These are phyloP conservation scores for Zaprionus nigranus DNA, from an alignment of 1,140 invertebrate species.

Conservation along the genomic window DNA sequence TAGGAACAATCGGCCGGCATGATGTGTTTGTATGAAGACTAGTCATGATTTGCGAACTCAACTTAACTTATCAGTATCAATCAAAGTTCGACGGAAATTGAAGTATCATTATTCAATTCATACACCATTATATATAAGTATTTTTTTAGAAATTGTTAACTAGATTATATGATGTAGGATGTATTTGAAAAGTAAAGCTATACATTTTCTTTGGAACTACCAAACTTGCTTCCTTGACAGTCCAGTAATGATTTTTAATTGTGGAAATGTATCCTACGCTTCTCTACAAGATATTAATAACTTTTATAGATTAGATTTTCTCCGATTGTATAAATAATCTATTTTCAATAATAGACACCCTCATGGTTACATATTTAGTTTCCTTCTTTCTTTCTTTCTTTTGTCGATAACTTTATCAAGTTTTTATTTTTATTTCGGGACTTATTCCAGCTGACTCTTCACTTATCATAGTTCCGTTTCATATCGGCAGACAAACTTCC, in stretches of 20 bases:
- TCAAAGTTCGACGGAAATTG: no score
- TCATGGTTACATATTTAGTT: background rate
- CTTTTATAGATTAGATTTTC: background rate
- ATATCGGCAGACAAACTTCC: slow-evolving; percentile 5
- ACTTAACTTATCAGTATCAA: no score
- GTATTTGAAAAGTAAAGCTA: no score
- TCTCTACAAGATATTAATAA: background rate
- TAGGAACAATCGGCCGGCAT: no score
- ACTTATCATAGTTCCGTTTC: background rate
- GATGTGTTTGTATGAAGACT: no score
- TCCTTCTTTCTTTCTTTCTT: background rate
- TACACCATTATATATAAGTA: no score
- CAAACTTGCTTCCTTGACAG: no score
- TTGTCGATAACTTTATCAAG: background rate
- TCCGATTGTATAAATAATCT: background rate
- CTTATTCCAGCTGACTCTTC: background rate
- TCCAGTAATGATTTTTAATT: background rate
- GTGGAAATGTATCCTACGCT: background rate
- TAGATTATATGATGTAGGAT: no score
- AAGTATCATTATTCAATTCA: no score
- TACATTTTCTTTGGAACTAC: no score
- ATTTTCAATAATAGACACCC: background rate
- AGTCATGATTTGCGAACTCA: no score
- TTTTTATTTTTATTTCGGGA: background rate
- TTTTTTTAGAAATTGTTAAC: no score